Evolutionary conservation across 2,888 invertebrate species (phyloP), one percentile per base, ranked within the genome.

Genomic region (Diarsia dahlii): DNA sequence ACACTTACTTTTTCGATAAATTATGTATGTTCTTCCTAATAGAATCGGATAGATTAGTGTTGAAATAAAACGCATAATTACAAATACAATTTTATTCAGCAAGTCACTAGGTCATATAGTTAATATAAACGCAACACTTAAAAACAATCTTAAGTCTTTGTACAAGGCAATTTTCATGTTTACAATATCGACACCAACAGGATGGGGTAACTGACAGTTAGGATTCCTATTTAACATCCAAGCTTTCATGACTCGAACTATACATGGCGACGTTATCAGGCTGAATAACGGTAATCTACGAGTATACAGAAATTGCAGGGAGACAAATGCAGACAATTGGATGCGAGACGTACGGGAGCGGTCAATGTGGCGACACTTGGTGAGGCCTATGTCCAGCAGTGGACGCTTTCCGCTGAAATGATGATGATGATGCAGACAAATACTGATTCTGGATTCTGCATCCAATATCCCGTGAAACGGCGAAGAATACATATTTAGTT

Each of bases 131-230:
- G 93, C 93, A 94, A 94, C 94, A 92, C 92, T 94, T 93, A 92
- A 92, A 92, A 91, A 92, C 91, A 92, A 92, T 91, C 89, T 88
- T 82, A 91, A 95, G 93, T 95, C 95, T 95, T 95, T 95, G 92
- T 94, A 95, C 94, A 95, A 95, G 94, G 95, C 95, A 94, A 93
- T 93, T 93, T 92, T 84, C 88, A 88, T 91, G 89, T 91, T 90
- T 87, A 90, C 89, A 86, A 88, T 85, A 89, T 86, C 85, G 68
- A 84, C 79, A 78, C 74, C 71, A 73, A 34, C 69, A 70, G 76
- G 82, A 28, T 15, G 62, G 39, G 45, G 64, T 46, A 73, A 84
- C 83, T 81, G 80, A 87, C 78, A 75, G 28, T 9, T 9, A 13
- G n/a, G 23, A 23, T 23, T 46, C 0, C 20, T 23, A 50, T n/a